A percentile compares a stretch with the other conserved stretches of the same genome.
Conservation (phyloP, 2,113 vertebrate genomes). For the Lampris megalopsis region DNA sequence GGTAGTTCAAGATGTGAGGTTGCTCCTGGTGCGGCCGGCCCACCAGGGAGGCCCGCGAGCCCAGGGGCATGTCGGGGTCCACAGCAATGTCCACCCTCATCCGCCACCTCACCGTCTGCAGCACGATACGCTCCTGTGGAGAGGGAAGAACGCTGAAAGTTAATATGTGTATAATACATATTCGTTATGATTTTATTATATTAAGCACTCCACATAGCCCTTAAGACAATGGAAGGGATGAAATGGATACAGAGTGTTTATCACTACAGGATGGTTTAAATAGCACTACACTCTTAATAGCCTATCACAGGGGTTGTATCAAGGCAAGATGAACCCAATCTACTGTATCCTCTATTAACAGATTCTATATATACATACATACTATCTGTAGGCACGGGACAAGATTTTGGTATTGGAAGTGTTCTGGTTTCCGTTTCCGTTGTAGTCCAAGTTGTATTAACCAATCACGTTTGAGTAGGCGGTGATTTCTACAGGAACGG, state of each 20-base stretch:
- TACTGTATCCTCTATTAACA: too few species aligned
- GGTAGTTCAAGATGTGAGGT: conserved; percentile 95
- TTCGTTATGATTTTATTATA: neutral
- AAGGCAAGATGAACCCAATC: conserved; percentile 8
- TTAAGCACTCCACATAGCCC: too few species aligned
- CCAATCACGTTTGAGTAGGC: too few species aligned
- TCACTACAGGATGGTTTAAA: neutral
- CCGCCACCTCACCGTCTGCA: conserved; percentile 98
- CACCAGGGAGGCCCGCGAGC: conserved; percentile 90
- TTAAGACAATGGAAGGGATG: too few species aligned
- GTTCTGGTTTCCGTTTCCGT: too few species aligned
- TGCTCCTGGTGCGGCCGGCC: conserved; percentile 96
- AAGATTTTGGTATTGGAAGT: too few species aligned
- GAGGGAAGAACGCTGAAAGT: neutral
- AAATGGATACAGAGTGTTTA: too few species aligned
- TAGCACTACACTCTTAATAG: neutral
- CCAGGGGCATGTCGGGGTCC: conserved; percentile 92
- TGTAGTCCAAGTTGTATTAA: too few species aligned
- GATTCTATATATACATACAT: too few species aligned
- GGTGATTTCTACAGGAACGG: too few species aligned
- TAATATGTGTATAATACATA: neutral
- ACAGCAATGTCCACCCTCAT: conserved; percentile 98
- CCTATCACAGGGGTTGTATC: neutral
- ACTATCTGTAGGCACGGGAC: too few species aligned
- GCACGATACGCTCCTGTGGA: conserved; percentile 90